Evolutionary conservation across 2,113 vertebrate genomes (phyloP), one percentile per base, ranked within the genome.

Genomic region (Benitochromis conjunctus): DNA sequence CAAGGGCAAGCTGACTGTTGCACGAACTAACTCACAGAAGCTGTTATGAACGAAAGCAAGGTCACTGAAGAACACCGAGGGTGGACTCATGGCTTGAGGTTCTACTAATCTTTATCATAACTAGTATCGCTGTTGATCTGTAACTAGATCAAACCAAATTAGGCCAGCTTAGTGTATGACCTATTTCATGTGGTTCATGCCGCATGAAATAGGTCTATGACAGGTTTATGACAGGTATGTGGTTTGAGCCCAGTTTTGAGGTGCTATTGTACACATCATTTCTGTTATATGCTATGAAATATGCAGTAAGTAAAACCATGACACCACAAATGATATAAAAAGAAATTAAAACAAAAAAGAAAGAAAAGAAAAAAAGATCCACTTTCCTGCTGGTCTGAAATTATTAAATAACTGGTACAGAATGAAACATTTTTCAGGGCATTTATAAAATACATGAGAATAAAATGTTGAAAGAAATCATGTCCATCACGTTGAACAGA

Each of bases 131-230:
- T 62, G 74, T 38, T 54, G 54, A 57, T 82, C 55, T 79, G 19
- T 8, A 91, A 90, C 85, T 83, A 89, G 89, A 93, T 91, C 88
- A 91, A 92, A 87, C 84, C 78, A 92, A 95, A 95, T 91, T 92
- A 92, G 95, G 92, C 82, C 92, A 94, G 80, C 79, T 58, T 34
- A 81, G 77, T 64, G 79, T 85, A 21, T 94, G 92, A 94, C 94
- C 93, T 86, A 93, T 88, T 95, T 95, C 76, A 85, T 81, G 80
- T 78, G 83, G 82, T 87, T 81, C 36, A 43, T 41, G 10, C 77
- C 60, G 85, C 29, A 71, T n/a, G n/a, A n/a, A n/a, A n/a, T n/a
- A n/a, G n/a, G n/a, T n/a, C n/a, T n/a, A n/a, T n/a, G n/a, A n/a
- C n/a, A n/a, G n/a, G 57, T 62, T 78, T 79, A 36, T 56, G 41